Percentiles rank a stretch among this genome's conserved stretches.
These are phyloP conservation scores for Labrus mixtus DNA, from an alignment of 2,113 vertebrate species.

Conservation along the genomic window DNA sequence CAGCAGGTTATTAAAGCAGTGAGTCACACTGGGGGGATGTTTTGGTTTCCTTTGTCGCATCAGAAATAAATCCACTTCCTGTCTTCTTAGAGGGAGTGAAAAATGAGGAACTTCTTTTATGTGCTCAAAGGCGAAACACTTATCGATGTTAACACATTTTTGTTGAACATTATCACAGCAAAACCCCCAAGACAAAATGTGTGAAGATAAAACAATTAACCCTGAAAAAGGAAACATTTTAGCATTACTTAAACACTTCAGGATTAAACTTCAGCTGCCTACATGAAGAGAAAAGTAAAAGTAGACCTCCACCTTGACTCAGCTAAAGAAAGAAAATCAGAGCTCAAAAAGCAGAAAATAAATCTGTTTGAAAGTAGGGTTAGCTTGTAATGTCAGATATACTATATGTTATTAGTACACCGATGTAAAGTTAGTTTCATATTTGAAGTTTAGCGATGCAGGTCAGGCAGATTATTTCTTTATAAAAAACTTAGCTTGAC, in stretches of 20 bases:
- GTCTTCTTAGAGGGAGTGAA: not conserved
- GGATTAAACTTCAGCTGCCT: too few species aligned
- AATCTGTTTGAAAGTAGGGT: too few species aligned
- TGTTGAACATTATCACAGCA: not conserved
- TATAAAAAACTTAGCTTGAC: too few species aligned
- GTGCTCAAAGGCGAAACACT: not conserved
- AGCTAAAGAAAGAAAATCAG: too few species aligned
- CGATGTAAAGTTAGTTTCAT: too few species aligned
- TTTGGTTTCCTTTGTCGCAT: not conserved
- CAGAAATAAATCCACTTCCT: not conserved
- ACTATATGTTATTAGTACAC: too few species aligned
- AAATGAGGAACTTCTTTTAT: not conserved
- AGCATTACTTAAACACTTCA: not conserved
- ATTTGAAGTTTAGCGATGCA: too few species aligned
- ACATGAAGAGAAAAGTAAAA: too few species aligned
- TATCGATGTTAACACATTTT: not conserved
- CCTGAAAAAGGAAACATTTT: not conserved
- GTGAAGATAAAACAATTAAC: not conserved
- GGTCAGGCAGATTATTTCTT: too few species aligned
- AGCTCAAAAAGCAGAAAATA: too few species aligned
- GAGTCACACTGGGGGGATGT: not conserved
- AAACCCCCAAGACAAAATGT: not conserved
- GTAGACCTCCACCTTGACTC: too few species aligned
- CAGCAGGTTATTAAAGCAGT: slow-evolving; percentile 6
- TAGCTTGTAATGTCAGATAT: too few species aligned